Base-by-base conservation (phyloP, 2,888 invertebrate species). In the Apodemia hepburni region DNA sequence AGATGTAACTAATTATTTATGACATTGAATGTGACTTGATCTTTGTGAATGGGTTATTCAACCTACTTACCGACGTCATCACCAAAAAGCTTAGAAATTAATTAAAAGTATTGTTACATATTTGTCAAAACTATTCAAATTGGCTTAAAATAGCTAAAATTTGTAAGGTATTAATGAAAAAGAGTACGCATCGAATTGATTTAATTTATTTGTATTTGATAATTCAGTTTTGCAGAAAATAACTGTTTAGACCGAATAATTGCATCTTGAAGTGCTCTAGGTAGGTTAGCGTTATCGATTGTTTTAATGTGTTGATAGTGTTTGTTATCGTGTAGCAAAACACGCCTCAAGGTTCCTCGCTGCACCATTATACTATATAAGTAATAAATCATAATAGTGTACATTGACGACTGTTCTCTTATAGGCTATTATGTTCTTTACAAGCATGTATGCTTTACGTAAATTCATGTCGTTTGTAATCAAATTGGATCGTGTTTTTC, bases 271-370 rank as follows among this genome's bases (percentile, higher is more conserved):
- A 42, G 42, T 42, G 42, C 5, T 15, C 15, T 49, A 4, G 51
- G 12, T 3, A 7, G 3, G 22, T 51, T 51, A 27, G 51, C 12
- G 51, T 51, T 51, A 51, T 51, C 27, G 51, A 27, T 27, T 22
- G 51, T 54, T 22, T 54, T 27, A 54, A 54, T 54, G 51, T 54
- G 51, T 54, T 54, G 51, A 54, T 54, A 54, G 27, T 9, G 27
- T 54, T 54, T 54, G 22, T 54, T 54, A 54, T 54, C 51, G 51
- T 54, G 51, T 54, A 12, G 51, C 51, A 54, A 22, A 49, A 22
- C 51, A 22, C 22, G 51, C 8, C 18, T 51, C 51, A 54, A 54
- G 51, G 51, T 54, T 51, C 11, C 51, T 54, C 51, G 22, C 22
- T 2, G 22, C 51, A 27, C 12, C 11, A 22, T 54, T 27, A 54